A percentile compares a stretch with the other conserved stretches of the same genome.
Conservation (phyloP, 2,888 invertebrate species). For the Diarsia brunnea region DNA sequence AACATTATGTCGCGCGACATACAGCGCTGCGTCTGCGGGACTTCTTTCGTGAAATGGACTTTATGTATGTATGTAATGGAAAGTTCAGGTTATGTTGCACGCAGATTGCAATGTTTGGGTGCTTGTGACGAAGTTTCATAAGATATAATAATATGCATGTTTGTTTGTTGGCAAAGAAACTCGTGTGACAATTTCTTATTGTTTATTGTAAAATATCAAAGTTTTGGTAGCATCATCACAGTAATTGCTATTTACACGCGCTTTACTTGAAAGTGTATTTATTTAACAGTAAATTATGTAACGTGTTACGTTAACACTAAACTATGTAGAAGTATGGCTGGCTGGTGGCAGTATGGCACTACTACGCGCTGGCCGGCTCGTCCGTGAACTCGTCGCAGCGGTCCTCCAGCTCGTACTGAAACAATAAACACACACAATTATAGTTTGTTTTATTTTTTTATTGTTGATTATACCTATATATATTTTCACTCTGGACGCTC, state of each 20-base stretch:
- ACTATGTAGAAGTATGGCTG: constrained; percentile 13
- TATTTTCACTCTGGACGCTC: too few species aligned
- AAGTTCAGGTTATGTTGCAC: too few species aligned
- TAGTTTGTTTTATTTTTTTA: too few species aligned
- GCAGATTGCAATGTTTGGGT: too few species aligned
- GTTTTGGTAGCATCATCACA: constrained; percentile 83
- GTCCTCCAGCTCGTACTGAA: constrained; percentile 94
- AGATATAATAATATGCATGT: background rate
- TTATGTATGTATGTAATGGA: background rate
- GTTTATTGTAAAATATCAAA: constrained; percentile 68
- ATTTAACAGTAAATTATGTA: constrained; percentile 60
- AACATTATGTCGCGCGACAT: too few species aligned
- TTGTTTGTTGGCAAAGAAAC: constrained; percentile 29
- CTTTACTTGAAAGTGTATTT: constrained; percentile 34
- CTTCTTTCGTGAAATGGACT: too few species aligned
- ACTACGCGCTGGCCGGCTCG: constrained; percentile 35
- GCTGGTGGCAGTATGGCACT: background rate
- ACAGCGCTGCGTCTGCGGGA: too few species aligned
- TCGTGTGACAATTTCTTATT: constrained; percentile 33
- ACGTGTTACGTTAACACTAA: constrained; percentile 42
- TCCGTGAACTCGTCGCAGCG: constrained; percentile 94
- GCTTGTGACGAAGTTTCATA: background rate
- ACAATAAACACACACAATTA: constrained; percentile 62
- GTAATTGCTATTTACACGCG: constrained; percentile 76
- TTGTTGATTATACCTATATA: too few species aligned